Evolutionary conservation across 2,797 vertebrate species (phyloP).

Genomic region (Staurois parvus): DNA sequence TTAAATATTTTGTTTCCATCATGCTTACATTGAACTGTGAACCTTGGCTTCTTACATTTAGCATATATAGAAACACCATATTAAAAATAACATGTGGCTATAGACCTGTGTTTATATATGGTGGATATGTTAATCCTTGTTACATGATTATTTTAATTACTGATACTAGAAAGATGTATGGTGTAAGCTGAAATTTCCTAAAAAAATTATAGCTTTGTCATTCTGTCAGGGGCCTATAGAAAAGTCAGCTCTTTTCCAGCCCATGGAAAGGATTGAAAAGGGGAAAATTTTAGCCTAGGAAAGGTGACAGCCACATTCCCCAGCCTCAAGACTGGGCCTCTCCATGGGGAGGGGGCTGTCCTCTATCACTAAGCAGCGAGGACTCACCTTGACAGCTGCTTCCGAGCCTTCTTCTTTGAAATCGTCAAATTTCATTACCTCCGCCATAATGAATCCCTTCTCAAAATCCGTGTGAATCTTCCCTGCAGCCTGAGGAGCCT

Average conservation of each 20-base stretch:
- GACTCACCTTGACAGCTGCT: constrained; percentile 89
- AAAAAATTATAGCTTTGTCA: neutral
- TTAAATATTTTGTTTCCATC: no score
- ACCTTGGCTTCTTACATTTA: no score
- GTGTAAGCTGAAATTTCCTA: neutral
- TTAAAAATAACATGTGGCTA: no score
- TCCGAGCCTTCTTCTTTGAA: constrained; percentile 95
- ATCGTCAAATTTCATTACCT: constrained; percentile 97
- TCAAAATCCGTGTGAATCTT: constrained; percentile 94
- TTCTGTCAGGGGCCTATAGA: neutral
- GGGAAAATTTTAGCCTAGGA: constrained; percentile 30
- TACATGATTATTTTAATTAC: neutral
- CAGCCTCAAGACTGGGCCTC: constrained; percentile 75
- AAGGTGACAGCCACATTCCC: constrained; percentile 76
- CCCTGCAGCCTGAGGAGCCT: constrained; percentile 91
- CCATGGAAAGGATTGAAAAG: neutral
- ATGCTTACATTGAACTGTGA: no score
- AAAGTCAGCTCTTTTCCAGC: constrained; percentile 12
- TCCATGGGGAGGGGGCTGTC: constrained; percentile 68
- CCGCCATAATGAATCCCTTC: constrained; percentile 97
- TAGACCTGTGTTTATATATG: no score
- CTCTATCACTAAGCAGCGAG: constrained; percentile 58
- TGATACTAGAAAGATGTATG: neutral
- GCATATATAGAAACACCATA: no score
- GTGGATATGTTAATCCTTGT: no score